These are phyloP conservation scores for Labroides dimidiatus DNA, from an alignment of 2,797 vertebrate species.

Conservation along the genomic window DNA sequence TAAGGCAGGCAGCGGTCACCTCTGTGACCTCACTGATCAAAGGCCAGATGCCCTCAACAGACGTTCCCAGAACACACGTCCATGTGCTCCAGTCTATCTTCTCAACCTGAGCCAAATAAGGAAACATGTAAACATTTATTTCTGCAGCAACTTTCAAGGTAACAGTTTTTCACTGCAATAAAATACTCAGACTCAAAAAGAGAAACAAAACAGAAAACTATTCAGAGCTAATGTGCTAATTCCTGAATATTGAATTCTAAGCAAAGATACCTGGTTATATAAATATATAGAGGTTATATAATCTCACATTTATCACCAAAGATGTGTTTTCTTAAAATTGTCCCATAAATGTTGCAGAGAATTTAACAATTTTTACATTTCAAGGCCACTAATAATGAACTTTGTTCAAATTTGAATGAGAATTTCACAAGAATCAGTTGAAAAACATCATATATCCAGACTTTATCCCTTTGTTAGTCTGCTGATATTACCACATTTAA, in stretches of 20 bases:
- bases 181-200: not conserved
- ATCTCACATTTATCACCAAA: no score
- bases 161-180: not conserved
- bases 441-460: not conserved
- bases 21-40: slow-evolving; percentile 96
- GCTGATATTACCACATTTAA: not conserved
- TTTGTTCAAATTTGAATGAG: not conserved
- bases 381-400: not conserved
- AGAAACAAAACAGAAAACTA: not conserved
- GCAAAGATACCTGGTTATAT: no score
- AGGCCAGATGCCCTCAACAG: slow-evolving; percentile 96
- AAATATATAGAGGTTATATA: no score
- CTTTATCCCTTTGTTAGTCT: not conserved
- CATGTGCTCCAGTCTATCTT: slow-evolving; percentile 97
- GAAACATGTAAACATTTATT: not conserved
- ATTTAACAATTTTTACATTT: not conserved
- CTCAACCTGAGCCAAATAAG: slow-evolving; percentile 87
- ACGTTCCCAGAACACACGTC: slow-evolving; percentile 95
- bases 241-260: not conserved
- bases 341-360: not conserved
- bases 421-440: no score
- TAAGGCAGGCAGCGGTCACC: slow-evolving; percentile 93
- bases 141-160: not conserved
- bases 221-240: not conserved
- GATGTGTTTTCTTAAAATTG: not conserved